phyloP scores from a whole-genome alignment of 2,797 vertebrate species.

The Allobates femoralis region DNA sequence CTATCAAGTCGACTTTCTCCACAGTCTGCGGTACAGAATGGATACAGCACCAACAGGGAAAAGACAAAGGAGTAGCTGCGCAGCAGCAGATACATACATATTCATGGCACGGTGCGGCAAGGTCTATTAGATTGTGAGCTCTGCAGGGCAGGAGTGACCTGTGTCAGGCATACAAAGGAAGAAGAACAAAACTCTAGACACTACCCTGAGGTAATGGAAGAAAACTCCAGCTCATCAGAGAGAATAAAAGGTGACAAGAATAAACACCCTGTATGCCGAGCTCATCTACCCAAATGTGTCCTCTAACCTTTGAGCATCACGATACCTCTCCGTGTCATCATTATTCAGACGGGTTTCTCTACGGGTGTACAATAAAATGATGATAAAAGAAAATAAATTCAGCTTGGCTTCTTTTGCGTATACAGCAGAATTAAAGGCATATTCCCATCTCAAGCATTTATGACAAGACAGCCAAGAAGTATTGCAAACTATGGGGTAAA shows the following conservation, averaged over 20 bases:
- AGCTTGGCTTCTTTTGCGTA: not conserved
- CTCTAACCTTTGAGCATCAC: not conserved
- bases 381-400: not conserved
- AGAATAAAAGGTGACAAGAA: not conserved
- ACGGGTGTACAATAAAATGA: not conserved
- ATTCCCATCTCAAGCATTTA: too few relatives aligned
- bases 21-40: constrained; percentile 14
- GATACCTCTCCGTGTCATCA: not conserved
- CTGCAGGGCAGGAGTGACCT: constrained; percentile 15
- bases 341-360: not conserved
- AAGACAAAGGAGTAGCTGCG: not conserved
- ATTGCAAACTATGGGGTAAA: too few relatives aligned
- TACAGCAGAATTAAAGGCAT: not conserved
- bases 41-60: constrained; percentile 1
- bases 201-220: constrained; percentile 5
- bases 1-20: not conserved
- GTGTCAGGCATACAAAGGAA: constrained; percentile 1
- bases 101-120: not conserved
- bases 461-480: too few relatives aligned
- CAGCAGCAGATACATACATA: not conserved
- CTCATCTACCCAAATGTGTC: not conserved
- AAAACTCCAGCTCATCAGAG: not conserved
- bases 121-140: constrained; percentile 42
- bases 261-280: not conserved
- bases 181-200: not conserved